Conservation (phyloP, 2,888 invertebrate species). For the Aspidapion aeneum region DNA sequence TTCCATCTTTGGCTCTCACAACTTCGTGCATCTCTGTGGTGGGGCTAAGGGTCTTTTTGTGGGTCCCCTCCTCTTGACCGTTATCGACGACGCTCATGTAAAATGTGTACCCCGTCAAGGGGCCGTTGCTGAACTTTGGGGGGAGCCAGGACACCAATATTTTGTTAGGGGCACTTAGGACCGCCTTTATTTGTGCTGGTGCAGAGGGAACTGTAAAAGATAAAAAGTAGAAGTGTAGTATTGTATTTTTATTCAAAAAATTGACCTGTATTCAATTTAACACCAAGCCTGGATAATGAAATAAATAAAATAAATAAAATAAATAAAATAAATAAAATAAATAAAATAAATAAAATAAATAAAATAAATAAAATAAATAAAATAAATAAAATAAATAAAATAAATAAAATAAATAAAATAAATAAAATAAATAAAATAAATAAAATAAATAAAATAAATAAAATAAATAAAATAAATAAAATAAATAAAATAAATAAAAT, state of each 20-base stretch:
- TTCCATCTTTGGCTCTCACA: slow-evolving; percentile 64
- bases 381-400: too few relatives aligned
- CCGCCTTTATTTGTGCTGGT: slow-evolving; percentile 88
- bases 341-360: too few relatives aligned
- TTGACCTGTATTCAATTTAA: too few relatives aligned
- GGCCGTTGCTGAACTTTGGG: slow-evolving; percentile 79
- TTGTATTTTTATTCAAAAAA: not conserved
- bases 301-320: too few relatives aligned
- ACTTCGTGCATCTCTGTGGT: slow-evolving; percentile 70
- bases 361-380: too few relatives aligned
- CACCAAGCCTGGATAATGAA: too few relatives aligned
- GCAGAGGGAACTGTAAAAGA: slow-evolving; percentile 76
- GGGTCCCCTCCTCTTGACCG: slow-evolving; percentile 74
- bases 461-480: too few relatives aligned
- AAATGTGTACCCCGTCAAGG: slow-evolving; percentile 77
- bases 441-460: too few relatives aligned
- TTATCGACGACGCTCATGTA: slow-evolving; percentile 79
- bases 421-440: too few relatives aligned
- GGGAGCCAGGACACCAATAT: slow-evolving; percentile 89
- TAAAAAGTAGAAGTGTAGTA: not conserved
- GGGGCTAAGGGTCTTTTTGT: slow-evolving; percentile 69
- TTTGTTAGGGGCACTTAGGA: slow-evolving; percentile 79
- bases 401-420: too few relatives aligned
- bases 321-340: too few relatives aligned
- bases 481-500: too few relatives aligned